phyloP scores from a whole-genome alignment of 2,797 vertebrate species.

The Lithobates sylvaticus region DNA sequence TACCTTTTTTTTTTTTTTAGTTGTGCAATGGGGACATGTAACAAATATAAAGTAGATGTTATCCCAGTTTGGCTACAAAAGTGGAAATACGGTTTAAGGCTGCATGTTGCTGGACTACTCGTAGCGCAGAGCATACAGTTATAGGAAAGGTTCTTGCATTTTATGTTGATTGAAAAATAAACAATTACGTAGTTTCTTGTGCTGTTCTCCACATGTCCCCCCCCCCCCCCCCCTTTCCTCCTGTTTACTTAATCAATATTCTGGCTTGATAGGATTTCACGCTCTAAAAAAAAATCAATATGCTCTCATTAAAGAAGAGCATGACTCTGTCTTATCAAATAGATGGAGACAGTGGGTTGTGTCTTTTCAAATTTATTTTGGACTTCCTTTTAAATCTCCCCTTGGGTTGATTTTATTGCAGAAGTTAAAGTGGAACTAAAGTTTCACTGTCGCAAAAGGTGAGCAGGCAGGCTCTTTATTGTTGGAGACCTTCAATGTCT shows the following conservation, averaged over 20 bases:
- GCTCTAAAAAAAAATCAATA: slow-evolving; percentile 41
- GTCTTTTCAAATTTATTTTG: neutral
- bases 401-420: neutral
- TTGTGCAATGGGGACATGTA: too few relatives aligned
- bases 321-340: slow-evolving; percentile 18
- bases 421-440: neutral
- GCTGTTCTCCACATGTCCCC: neutral
- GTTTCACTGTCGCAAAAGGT: too few relatives aligned
- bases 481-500: too few relatives aligned
- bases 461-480: too few relatives aligned
- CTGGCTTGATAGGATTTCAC: slow-evolving; percentile 33
- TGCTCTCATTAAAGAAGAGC: slow-evolving; percentile 28
- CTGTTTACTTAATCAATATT: slow-evolving; percentile 29
- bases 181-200: neutral
- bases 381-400: neutral
- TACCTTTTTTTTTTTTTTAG: too few relatives aligned
- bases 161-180: neutral
- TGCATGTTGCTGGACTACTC: too few relatives aligned
- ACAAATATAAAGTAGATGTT: too few relatives aligned
- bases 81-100: too few relatives aligned
- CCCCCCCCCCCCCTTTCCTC: neutral
- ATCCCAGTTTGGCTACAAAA: too few relatives aligned
- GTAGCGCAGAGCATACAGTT: neutral
- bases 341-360: neutral
- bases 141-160: neutral